These are phyloP conservation scores for Agriopis leucophaearia DNA, from an alignment of 2,888 invertebrate species.

Conservation along the genomic window DNA sequence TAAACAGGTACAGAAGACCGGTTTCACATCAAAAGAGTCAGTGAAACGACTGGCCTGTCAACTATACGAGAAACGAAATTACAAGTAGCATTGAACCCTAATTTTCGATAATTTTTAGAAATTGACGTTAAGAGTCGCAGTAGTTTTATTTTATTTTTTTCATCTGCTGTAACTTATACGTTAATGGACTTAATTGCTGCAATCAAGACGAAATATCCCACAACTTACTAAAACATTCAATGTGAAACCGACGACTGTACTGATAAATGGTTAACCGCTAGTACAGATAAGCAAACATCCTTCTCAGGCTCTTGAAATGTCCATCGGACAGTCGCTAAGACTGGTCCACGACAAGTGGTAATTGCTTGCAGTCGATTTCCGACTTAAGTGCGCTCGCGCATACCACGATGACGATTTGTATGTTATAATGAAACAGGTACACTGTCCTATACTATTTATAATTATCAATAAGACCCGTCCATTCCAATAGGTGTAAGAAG, in stretches of 20 bases:
- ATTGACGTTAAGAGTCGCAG: too few species aligned
- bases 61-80: too few species aligned
- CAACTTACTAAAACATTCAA: slow-evolving; percentile 15
- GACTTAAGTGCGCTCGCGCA: slow-evolving; percentile 43
- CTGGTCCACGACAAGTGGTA: slow-evolving; percentile 61
- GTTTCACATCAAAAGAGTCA: too few species aligned
- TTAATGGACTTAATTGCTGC: background rate
- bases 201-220: background rate
- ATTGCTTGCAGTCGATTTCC: slow-evolving; percentile 65
- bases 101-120: too few species aligned
- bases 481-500: too few species aligned
- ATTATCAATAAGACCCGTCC: too few species aligned
- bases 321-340: slow-evolving; percentile 55
- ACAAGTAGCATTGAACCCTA: too few species aligned
- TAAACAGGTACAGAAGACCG: too few species aligned
- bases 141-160: background rate
- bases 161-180: background rate
- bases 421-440: slow-evolving; percentile 29
- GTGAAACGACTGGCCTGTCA: too few species aligned
- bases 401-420: slow-evolving; percentile 33
- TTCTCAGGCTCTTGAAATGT: slow-evolving; percentile 61
- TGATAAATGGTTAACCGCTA: slow-evolving; percentile 63
- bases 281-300: slow-evolving; percentile 64
- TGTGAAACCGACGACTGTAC: slow-evolving; percentile 48
- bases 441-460: background rate